Evolutionary conservation across 2,797 vertebrate species (phyloP).

Genomic region (Takifugu rubripes): DNA sequence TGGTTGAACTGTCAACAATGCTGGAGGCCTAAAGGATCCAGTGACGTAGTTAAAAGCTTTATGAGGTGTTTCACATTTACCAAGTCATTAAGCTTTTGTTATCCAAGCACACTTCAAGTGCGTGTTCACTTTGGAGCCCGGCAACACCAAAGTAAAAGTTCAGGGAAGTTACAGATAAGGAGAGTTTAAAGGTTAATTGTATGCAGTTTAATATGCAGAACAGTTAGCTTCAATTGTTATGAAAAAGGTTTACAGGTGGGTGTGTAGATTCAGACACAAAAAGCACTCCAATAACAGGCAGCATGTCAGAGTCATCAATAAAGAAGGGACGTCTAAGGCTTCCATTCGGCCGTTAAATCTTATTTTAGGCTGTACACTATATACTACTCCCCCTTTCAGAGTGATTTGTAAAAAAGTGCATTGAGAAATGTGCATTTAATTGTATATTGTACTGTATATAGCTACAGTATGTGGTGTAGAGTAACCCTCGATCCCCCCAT

Average conservation of each 20-base stretch:
- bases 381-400: too few relatives aligned
- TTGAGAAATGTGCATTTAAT: too few relatives aligned
- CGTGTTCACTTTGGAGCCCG: neutral
- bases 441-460: too few relatives aligned
- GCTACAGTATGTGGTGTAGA: too few relatives aligned
- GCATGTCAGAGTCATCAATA: neutral
- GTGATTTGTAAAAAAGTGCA: too few relatives aligned
- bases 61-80: slow-evolving; percentile 6
- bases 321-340: too few relatives aligned
- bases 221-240: too few relatives aligned
- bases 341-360: too few relatives aligned
- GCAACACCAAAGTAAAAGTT: too few relatives aligned
- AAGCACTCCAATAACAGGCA: neutral
- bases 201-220: neutral
- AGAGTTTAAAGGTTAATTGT: neutral
- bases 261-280: neutral
- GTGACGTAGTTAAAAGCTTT: slow-evolving; percentile 1
- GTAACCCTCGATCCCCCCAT: neutral
- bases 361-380: too few relatives aligned
- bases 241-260: neutral
- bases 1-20: slow-evolving; percentile 8
- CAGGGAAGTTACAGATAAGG: too few relatives aligned
- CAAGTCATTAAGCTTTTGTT: slow-evolving; percentile 5
- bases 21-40: slow-evolving; percentile 5
- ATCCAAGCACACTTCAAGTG: neutral